Percentiles rank a stretch among this genome's conserved stretches.
phyloP scores from a whole-genome alignment of 2,113 vertebrate genomes.

The Seriola dumerili region DNA sequence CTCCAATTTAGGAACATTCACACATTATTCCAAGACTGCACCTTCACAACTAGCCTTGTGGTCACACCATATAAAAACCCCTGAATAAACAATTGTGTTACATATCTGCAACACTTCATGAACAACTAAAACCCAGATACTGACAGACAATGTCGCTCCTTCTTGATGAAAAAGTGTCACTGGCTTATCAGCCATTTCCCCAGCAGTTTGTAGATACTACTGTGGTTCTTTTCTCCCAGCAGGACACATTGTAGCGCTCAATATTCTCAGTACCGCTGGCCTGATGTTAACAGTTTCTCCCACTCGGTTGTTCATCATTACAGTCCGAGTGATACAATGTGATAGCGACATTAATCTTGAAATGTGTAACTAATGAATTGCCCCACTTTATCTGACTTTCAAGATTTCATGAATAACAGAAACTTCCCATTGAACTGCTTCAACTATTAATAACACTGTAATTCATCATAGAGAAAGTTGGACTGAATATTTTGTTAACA shows the following conservation, averaged over 20 bases:
- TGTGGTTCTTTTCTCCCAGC: neutral
- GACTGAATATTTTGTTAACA: constrained; percentile 18
- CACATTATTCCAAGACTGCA: neutral
- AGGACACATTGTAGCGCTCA: neutral
- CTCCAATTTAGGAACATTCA: neutral
- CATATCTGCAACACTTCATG: neutral
- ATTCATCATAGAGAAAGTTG: neutral
- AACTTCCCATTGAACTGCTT: neutral
- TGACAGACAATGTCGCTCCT: neutral
- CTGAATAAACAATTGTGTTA: neutral
- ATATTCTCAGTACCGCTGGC: neutral
- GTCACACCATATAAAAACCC: neutral
- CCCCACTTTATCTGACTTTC: neutral
- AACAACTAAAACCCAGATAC: too few relatives aligned
- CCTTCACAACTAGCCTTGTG: too few relatives aligned
- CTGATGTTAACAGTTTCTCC: neutral
- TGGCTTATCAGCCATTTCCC: neutral
- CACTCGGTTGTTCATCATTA: neutral
- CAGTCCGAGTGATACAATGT: neutral
- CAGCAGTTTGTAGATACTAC: neutral
- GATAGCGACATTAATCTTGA: neutral
- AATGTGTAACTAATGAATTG: neutral
- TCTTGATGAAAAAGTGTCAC: neutral
- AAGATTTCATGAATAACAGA: neutral
- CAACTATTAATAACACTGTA: neutral